phyloP scores from a whole-genome alignment of 2,113 vertebrate species.

The Paradoxurus hermaphroditus region DNA sequence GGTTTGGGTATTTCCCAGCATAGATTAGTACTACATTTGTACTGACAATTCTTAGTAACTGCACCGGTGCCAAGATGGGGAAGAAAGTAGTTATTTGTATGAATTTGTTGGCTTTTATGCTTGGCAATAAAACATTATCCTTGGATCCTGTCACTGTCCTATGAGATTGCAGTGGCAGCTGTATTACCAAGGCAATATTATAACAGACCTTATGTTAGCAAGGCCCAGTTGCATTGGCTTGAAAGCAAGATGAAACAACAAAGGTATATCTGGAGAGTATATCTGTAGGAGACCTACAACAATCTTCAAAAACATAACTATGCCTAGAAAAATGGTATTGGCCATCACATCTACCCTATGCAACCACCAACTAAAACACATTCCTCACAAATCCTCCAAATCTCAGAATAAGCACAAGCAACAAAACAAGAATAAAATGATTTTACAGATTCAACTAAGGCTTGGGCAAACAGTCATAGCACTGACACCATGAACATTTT shows the following conservation, averaged over 20 bases:
- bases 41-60: conserved; percentile 11
- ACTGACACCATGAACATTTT: background rate
- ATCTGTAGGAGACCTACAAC: background rate
- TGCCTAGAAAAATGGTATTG: background rate
- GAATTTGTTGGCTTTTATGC: conserved; percentile 27
- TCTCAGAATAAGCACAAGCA: conserved; percentile 6
- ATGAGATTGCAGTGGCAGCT: background rate
- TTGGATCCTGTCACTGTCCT: background rate
- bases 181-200: background rate
- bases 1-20: background rate
- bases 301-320: conserved; percentile 17
- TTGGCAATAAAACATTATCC: background rate
- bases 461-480: background rate
- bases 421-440: background rate
- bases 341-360: background rate
- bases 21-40: background rate
- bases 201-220: background rate
- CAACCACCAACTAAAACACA: background rate
- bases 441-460: background rate
- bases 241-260: conserved; percentile 1
- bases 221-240: background rate
- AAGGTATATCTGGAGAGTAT: background rate
- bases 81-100: background rate
- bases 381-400: background rate
- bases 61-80: background rate